Evolutionary conservation across 2,113 vertebrate species (phyloP).

Genomic region (Cryptotis parvus): DNA sequence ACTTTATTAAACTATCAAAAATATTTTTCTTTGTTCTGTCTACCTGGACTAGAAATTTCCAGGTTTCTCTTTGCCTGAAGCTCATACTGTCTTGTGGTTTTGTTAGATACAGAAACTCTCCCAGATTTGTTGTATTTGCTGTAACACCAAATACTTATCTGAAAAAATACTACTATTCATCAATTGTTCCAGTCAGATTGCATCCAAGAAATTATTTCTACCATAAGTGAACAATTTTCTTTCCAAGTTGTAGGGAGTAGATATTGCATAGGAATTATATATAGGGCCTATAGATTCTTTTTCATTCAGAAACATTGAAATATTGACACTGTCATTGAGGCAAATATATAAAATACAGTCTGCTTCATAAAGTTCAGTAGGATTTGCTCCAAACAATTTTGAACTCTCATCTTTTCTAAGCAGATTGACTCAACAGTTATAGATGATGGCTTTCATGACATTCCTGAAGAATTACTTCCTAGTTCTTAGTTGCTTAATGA

Average conservation of each 20-base stretch:
- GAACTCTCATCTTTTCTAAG: slow-evolving; percentile 39
- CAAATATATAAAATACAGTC: slow-evolving; percentile 1
- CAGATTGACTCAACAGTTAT: slow-evolving; percentile 60
- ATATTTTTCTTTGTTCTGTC: not conserved
- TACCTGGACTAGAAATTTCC: not conserved
- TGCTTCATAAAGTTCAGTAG: slow-evolving; percentile 50
- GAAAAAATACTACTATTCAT: slow-evolving; percentile 22
- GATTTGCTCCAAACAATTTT: slow-evolving; percentile 14
- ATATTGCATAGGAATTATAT: not conserved
- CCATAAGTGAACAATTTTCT: not conserved
- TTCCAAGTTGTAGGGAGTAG: not conserved
- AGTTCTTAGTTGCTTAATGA: slow-evolving; percentile 57
- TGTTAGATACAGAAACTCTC: not conserved
- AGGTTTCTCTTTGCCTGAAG: not conserved
- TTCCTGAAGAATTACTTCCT: slow-evolving; percentile 57
- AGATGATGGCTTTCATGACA: slow-evolving; percentile 32
- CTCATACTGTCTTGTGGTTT: not conserved
- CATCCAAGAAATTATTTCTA: slow-evolving; percentile 26
- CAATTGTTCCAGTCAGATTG: not conserved
- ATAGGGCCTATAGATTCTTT: not conserved
- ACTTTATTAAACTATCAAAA: slow-evolving; percentile 6
- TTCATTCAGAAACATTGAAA: slow-evolving; percentile 45
- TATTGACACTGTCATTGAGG: slow-evolving; percentile 11
- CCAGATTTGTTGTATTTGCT: not conserved
- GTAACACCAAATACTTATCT: not conserved